Conservation (phyloP, 2,888 invertebrate species). For the Sinodicranocentrus sp. region DNA sequence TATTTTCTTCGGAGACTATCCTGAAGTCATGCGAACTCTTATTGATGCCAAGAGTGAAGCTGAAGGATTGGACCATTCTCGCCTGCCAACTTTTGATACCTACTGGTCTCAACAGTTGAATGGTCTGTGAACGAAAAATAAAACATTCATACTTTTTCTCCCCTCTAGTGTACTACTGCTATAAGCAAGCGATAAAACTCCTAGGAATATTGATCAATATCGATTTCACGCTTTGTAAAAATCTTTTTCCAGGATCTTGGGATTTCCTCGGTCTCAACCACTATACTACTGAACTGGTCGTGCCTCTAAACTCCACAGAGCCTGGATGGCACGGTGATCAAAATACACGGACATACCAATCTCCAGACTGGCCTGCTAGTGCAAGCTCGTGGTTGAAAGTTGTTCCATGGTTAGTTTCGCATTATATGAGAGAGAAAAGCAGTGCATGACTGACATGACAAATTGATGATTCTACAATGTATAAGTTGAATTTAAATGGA, state of each 20-base stretch:
- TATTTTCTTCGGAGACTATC: slow-evolving; percentile 77
- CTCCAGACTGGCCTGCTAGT: slow-evolving; percentile 66
- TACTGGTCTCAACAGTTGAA: slow-evolving; percentile 63
- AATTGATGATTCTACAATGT: too few species aligned
- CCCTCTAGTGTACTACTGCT: too few species aligned
- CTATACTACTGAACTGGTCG: slow-evolving; percentile 77
- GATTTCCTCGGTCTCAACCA: slow-evolving; percentile 80
- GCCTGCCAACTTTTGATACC: slow-evolving; percentile 73
- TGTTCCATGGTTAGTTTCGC: slow-evolving; percentile 40
- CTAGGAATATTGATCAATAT: too few species aligned
- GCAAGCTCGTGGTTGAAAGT: slow-evolving; percentile 68
- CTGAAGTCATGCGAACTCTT: slow-evolving; percentile 77
- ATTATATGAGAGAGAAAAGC: too few species aligned
- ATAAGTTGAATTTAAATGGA: too few species aligned
- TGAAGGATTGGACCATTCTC: slow-evolving; percentile 77
- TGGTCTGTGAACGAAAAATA: slow-evolving; percentile 39
- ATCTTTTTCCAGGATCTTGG: slow-evolving; percentile 77
- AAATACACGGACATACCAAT: slow-evolving; percentile 61
- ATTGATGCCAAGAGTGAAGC: slow-evolving; percentile 77
- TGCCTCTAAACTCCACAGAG: slow-evolving; percentile 40
- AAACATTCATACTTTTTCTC: too few species aligned
- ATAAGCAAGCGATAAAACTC: too few species aligned
- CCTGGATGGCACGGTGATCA: slow-evolving; percentile 71
- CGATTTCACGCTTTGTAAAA: too few species aligned
- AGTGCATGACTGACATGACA: too few species aligned